phyloP scores from a whole-genome alignment of 2,797 vertebrate genomes.

The Pseudocheirus occidentalis region DNA sequence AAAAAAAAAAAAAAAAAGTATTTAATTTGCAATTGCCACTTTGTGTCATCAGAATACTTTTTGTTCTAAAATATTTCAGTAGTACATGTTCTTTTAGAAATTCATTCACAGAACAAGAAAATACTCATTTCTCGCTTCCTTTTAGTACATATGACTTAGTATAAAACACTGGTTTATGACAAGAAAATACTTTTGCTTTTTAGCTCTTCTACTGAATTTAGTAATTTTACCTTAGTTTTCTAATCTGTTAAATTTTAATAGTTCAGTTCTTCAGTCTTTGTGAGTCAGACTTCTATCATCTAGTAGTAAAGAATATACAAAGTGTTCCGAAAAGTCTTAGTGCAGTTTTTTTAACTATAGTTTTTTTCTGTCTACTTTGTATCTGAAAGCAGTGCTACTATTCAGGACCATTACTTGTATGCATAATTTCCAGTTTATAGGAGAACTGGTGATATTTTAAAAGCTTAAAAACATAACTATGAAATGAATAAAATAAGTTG shows the following conservation, averaged over 20 bases:
- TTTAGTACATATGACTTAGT: slow-evolving; percentile 4
- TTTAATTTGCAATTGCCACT: slow-evolving; percentile 50
- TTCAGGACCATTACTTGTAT: slow-evolving; percentile 6
- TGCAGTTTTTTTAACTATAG: slow-evolving; percentile 7
- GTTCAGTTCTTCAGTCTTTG: slow-evolving; percentile 13
- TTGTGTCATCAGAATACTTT: slow-evolving; percentile 46
- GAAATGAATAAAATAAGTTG: slow-evolving; percentile 32
- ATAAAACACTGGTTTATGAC: slow-evolving; percentile 36
- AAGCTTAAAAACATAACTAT: slow-evolving; percentile 45
- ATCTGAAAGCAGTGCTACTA: slow-evolving; percentile 25
- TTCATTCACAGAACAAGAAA: slow-evolving; percentile 22
- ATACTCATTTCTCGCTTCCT: slow-evolving; percentile 25
- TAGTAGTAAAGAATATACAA: not conserved
- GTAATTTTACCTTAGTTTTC: slow-evolving; percentile 13
- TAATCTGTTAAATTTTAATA: slow-evolving; percentile 51
- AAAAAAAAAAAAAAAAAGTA: slow-evolving; percentile 23
- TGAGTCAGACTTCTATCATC: slow-evolving; percentile 44
- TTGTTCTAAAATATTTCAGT: slow-evolving; percentile 40
- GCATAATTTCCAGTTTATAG: slow-evolving; percentile 22
- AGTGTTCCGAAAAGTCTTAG: not conserved
- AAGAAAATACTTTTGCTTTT: slow-evolving; percentile 39
- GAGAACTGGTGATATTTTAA: not conserved
- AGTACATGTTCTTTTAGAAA: slow-evolving; percentile 1
- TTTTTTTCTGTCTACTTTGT: slow-evolving; percentile 14
- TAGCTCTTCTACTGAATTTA: slow-evolving; percentile 29